phyloP scores from a whole-genome alignment of 2,888 invertebrate species.

The Zaprionus obscuricornis region DNA sequence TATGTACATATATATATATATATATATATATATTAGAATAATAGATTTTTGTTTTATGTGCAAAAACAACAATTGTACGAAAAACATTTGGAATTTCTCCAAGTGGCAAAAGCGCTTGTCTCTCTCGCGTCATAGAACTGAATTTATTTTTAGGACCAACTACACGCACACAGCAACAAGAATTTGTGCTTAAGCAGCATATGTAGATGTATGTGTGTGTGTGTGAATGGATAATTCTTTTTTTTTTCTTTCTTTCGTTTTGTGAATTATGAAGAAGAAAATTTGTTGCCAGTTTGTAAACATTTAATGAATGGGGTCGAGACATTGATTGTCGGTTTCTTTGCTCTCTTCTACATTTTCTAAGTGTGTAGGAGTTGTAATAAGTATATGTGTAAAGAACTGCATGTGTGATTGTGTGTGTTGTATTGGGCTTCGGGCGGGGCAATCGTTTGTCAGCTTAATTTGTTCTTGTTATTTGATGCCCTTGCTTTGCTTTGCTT shows the following conservation, averaged over 20 bases:
- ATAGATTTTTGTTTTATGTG: slow-evolving; percentile 13
- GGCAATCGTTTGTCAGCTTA: slow-evolving; percentile 47
- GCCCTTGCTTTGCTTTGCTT: slow-evolving; percentile 29
- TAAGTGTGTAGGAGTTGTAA: slow-evolving; percentile 41
- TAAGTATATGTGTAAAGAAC: slow-evolving; percentile 8
- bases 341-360: neutral
- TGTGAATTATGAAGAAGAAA: slow-evolving; percentile 61
- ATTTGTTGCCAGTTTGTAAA: slow-evolving; percentile 54
- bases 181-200: slow-evolving; percentile 10
- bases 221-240: slow-evolving; percentile 19
- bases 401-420: slow-evolving; percentile 3
- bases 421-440: slow-evolving; percentile 42
- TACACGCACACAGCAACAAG: slow-evolving; percentile 52
- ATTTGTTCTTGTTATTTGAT: slow-evolving; percentile 45
- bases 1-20: neutral
- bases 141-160: slow-evolving; percentile 73
- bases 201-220: slow-evolving; percentile 22
- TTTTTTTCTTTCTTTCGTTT: slow-evolving; percentile 11
- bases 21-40: slow-evolving; percentile 25
- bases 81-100: slow-evolving; percentile 68
- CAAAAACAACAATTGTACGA: slow-evolving; percentile 28
- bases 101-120: slow-evolving; percentile 59
- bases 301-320: slow-evolving; percentile 58
- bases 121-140: slow-evolving; percentile 66
- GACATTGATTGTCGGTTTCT: neutral